phyloP scores from a whole-genome alignment of 2,888 invertebrate species.

The Hedya salicella region DNA sequence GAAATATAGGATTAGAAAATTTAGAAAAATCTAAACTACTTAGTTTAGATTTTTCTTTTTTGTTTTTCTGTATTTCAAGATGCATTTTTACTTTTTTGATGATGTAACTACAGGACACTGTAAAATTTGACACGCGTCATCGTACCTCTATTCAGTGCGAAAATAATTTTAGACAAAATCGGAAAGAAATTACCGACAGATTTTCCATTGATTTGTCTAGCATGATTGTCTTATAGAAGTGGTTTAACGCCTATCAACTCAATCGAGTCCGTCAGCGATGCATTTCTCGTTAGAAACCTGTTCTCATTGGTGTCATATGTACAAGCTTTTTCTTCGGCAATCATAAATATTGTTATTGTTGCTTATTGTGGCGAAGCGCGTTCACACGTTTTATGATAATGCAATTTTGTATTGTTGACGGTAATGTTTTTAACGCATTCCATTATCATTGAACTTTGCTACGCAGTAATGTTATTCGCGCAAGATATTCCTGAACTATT shows the following conservation, averaged over 20 bases:
- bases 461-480: slow-evolving; percentile 10
- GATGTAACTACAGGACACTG: no score
- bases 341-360: slow-evolving; percentile 44
- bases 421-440: slow-evolving; percentile 38
- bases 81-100: no score
- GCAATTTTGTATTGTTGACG: slow-evolving; percentile 39
- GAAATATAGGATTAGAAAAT: no score
- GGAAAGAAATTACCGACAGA: no score
- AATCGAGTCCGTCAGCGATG: slow-evolving; percentile 30
- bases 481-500: neutral
- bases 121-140: no score
- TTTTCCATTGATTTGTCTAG: no score
- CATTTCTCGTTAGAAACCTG: slow-evolving; percentile 43
- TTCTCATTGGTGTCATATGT: slow-evolving; percentile 43
- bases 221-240: slow-evolving; percentile 1
- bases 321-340: slow-evolving; percentile 40
- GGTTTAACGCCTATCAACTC: slow-evolving; percentile 13
- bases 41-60: no score
- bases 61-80: no score
- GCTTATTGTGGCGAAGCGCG: slow-evolving; percentile 35
- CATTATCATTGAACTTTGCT: slow-evolving; percentile 30
- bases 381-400: slow-evolving; percentile 44
- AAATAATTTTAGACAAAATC: no score
- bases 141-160: no score
- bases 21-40: no score